phyloP scores from a whole-genome alignment of 2,888 invertebrate genomes.

The Stomorhina lunata region DNA sequence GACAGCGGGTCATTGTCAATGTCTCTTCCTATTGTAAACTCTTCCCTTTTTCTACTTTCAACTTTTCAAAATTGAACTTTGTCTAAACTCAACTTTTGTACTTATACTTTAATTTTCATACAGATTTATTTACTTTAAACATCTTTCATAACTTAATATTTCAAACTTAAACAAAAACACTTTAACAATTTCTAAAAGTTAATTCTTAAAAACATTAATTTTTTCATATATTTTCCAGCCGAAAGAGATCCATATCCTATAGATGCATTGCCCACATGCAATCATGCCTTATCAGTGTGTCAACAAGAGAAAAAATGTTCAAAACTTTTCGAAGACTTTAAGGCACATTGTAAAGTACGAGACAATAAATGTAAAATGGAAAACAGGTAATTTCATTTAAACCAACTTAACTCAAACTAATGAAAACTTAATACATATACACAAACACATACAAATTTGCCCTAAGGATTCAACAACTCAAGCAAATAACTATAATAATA shows the following conservation, averaged over 20 bases:
- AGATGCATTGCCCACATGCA: slow-evolving; percentile 93
- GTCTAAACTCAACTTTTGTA: too few relatives aligned
- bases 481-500: slow-evolving; percentile 4
- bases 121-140: too few relatives aligned
- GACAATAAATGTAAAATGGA: slow-evolving; percentile 94
- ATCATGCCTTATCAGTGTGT: slow-evolving; percentile 92
- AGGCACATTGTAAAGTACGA: slow-evolving; percentile 91
- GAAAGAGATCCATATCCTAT: slow-evolving; percentile 94
- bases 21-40: too few relatives aligned
- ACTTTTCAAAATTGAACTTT: too few relatives aligned
- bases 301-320: slow-evolving; percentile 90
- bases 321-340: slow-evolving; percentile 91
- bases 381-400: slow-evolving; percentile 85
- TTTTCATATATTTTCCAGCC: slow-evolving; percentile 68
- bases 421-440: neutral
- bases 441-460: neutral
- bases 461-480: slow-evolving; percentile 4
- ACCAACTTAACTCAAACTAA: neutral
- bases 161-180: neutral
- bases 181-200: neutral
- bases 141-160: neutral
- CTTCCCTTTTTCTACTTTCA: too few relatives aligned
- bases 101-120: too few relatives aligned
- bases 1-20: too few relatives aligned
- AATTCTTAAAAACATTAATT: neutral